Evolutionary conservation across 2,888 invertebrate genomes (phyloP).

Genomic region (Leptopterna dolabrata): DNA sequence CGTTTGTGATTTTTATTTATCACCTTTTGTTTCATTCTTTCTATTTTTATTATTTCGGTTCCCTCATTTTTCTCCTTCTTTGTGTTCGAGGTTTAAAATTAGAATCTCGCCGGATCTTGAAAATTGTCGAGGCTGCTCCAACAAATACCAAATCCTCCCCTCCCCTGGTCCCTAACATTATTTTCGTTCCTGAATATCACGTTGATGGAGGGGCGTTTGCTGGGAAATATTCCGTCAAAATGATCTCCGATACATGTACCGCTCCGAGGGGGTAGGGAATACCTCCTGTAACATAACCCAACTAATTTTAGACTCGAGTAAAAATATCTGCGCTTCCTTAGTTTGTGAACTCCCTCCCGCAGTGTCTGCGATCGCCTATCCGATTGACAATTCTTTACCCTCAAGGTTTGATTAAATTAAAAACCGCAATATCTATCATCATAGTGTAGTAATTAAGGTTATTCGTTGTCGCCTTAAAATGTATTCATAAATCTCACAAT

Average conservation of each 20-base stretch:
- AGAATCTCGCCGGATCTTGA: neutral
- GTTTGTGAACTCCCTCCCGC: conserved; percentile 42
- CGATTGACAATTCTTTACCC: neutral
- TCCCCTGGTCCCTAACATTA: neutral
- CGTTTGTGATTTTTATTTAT: too few relatives aligned
- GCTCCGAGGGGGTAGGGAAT: conserved; percentile 11
- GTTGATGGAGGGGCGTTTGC: neutral
- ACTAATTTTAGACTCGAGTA: conserved; percentile 53
- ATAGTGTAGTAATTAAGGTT: too few relatives aligned
- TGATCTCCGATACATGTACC: neutral
- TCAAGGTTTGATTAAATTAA: conserved; percentile 36
- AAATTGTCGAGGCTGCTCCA: neutral
- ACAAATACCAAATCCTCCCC: neutral
- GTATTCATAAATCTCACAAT: too few relatives aligned
- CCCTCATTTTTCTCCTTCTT: neutral
- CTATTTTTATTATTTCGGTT: neutral
- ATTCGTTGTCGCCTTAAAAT: too few relatives aligned
- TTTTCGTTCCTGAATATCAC: neutral
- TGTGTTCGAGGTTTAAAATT: neutral
- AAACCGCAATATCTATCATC: too few relatives aligned
- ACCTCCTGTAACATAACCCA: conserved; percentile 54
- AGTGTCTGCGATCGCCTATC: conserved; percentile 26
- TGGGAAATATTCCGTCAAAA: neutral
- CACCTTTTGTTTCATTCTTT: neutral
- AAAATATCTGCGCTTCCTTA: conserved; percentile 51